Percentiles rank a stretch among this genome's conserved stretches.
Conservation (phyloP, 2,888 invertebrate species). For the Theodoxus fluviatilis region DNA sequence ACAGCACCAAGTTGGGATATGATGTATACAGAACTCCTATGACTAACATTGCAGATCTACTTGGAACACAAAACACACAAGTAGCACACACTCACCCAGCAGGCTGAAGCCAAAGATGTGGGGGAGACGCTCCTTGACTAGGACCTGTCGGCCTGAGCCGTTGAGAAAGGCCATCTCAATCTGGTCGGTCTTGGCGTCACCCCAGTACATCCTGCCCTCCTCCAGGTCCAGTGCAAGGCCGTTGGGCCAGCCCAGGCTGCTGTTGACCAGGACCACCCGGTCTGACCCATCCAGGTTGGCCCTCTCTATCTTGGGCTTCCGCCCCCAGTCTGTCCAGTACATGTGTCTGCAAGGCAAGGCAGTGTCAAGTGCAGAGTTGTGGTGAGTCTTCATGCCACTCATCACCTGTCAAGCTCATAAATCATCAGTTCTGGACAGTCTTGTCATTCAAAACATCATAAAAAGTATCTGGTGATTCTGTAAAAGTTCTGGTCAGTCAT, state of each 20-base stretch:
- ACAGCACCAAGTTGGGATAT: too few relatives aligned
- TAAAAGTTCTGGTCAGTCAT: too few relatives aligned
- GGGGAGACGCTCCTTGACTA: slow-evolving; percentile 81
- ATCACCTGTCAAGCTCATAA: too few relatives aligned
- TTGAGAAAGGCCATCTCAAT: slow-evolving; percentile 85
- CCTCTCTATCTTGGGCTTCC: slow-evolving; percentile 79
- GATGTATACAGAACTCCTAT: too few relatives aligned
- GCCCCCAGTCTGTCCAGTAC: slow-evolving; percentile 85
- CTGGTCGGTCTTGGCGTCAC: slow-evolving; percentile 82
- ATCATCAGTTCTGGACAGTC: too few relatives aligned
- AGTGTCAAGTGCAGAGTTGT: too few relatives aligned
- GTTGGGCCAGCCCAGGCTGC: slow-evolving; percentile 88
- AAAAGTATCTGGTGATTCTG: too few relatives aligned
- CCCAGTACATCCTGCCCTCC: slow-evolving; percentile 80
- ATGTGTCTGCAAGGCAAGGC: slow-evolving; percentile 67
- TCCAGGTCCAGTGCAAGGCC: slow-evolving; percentile 87
- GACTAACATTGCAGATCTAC: neutral
- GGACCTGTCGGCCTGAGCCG: slow-evolving; percentile 78
- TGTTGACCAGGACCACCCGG: slow-evolving; percentile 78
- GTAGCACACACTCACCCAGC: slow-evolving; percentile 69
- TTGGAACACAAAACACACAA: slow-evolving; percentile 65
- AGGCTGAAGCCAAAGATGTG: slow-evolving; percentile 88
- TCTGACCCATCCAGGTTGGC: slow-evolving; percentile 81
- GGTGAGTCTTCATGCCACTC: too few relatives aligned
- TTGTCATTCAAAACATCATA: too few relatives aligned